Percentiles rank a stretch among this genome's conserved stretches.
These are phyloP conservation scores for Steatornis caripensis DNA, from an alignment of 2,113 vertebrate species.

Conservation along the genomic window DNA sequence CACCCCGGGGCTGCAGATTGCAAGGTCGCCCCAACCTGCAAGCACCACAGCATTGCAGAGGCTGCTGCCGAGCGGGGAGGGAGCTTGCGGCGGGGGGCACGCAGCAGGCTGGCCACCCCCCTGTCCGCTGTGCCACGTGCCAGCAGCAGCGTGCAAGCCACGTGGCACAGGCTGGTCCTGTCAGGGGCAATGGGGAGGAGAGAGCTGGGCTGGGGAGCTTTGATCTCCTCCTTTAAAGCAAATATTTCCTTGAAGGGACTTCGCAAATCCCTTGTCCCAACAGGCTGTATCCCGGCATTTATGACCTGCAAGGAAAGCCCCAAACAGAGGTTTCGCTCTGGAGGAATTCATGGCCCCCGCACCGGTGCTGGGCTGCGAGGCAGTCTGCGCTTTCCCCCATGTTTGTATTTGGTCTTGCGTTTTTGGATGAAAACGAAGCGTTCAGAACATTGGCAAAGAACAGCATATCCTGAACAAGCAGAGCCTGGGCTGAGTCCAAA, in stretches of 20 bases:
- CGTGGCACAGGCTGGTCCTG: too few relatives aligned
- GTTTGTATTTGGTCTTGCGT: neutral
- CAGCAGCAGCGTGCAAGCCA: too few relatives aligned
- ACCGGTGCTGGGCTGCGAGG: neutral
- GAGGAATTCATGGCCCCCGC: neutral
- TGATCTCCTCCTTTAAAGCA: neutral
- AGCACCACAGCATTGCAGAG: too few relatives aligned
- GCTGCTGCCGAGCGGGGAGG: too few relatives aligned
- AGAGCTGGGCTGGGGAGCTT: neutral
- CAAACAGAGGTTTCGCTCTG: neutral
- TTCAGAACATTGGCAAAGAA: neutral
- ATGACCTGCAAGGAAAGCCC: neutral
- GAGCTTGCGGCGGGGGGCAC: too few relatives aligned
- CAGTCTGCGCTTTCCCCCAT: neutral
- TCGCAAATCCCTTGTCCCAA: neutral
- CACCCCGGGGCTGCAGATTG: rapidly evolving
- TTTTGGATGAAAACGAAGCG: neutral
- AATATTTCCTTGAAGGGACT: neutral
- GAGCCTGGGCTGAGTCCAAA: neutral
- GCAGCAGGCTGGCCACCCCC: too few relatives aligned
- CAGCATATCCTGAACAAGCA: neutral
- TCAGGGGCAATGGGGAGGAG: too few relatives aligned
- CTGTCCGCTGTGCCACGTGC: too few relatives aligned
- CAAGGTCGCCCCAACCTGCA: too few relatives aligned
- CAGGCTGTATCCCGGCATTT: neutral